phyloP scores from a whole-genome alignment of 2,888 invertebrate species.

The Penaeus monodon region DNA sequence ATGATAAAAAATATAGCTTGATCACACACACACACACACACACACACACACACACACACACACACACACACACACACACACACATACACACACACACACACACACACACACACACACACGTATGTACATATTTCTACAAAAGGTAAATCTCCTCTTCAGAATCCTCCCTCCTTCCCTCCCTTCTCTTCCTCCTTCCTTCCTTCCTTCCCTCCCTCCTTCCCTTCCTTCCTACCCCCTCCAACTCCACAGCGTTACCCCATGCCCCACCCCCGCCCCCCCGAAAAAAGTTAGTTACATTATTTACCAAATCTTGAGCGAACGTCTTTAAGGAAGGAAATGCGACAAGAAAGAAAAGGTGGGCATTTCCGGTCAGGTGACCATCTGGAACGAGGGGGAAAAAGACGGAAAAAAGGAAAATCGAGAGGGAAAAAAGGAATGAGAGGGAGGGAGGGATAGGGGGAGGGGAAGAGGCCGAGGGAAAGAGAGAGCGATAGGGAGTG shows the following conservation, averaged over 20 bases:
- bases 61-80: too few relatives aligned
- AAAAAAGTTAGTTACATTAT: too few relatives aligned
- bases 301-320: too few relatives aligned
- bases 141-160: not conserved
- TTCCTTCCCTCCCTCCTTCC: slow-evolving; percentile 6
- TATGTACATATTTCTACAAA: too few relatives aligned
- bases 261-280: too few relatives aligned
- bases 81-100: too few relatives aligned
- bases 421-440: not conserved
- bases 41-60: too few relatives aligned
- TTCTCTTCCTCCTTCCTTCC: not conserved
- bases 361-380: too few relatives aligned
- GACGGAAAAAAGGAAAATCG: not conserved
- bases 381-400: not conserved
- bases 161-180: not conserved
- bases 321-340: not conserved
- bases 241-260: not conserved
- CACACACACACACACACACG: too few relatives aligned
- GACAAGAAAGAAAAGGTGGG: not conserved
- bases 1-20: too few relatives aligned
- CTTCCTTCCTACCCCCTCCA: too few relatives aligned
- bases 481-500: not conserved
- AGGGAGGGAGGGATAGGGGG: not conserved
- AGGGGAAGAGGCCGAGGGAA: not conserved
- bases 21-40: too few relatives aligned